These are phyloP conservation scores for Luscinia megarhynchos DNA, from an alignment of 2,797 vertebrate species.

Conservation along the genomic window DNA sequence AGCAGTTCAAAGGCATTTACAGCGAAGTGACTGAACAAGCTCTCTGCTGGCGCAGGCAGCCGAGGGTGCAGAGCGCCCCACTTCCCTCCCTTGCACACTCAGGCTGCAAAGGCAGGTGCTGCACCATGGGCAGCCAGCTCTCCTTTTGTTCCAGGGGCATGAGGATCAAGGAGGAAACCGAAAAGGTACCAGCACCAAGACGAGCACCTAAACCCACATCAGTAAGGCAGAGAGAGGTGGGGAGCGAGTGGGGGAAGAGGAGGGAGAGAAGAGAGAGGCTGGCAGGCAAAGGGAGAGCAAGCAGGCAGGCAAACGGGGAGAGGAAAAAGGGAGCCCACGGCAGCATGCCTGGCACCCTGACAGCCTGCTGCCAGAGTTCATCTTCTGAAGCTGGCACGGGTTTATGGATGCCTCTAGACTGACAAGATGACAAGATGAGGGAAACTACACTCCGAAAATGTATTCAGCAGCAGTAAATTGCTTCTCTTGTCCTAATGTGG, in stretches of 20 bases:
- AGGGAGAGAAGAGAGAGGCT: neutral
- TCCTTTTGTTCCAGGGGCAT: neutral
- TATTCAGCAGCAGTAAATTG: conserved; percentile 33
- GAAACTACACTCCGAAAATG: conserved; percentile 13
- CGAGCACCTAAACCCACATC: neutral
- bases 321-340: neutral
- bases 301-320: neutral
- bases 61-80: neutral
- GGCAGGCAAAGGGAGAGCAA: neutral
- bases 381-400: conserved; percentile 10
- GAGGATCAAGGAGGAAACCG: neutral
- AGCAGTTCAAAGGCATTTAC: conserved; percentile 53
- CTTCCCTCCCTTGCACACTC: neutral
- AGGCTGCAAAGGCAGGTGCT: neutral
- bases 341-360: conserved; percentile 30
- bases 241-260: neutral
- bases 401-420: conserved; percentile 46
- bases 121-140: neutral
- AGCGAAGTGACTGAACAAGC: neutral
- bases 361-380: neutral
- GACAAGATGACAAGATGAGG: conserved; percentile 37
- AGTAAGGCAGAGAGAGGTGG: neutral
- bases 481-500: conserved; percentile 2
- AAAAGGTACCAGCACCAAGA: neutral
- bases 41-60: neutral